Evolutionary conservation across 2,888 invertebrate genomes (phyloP).

Genomic region (Pseudeuparius sepicola): DNA sequence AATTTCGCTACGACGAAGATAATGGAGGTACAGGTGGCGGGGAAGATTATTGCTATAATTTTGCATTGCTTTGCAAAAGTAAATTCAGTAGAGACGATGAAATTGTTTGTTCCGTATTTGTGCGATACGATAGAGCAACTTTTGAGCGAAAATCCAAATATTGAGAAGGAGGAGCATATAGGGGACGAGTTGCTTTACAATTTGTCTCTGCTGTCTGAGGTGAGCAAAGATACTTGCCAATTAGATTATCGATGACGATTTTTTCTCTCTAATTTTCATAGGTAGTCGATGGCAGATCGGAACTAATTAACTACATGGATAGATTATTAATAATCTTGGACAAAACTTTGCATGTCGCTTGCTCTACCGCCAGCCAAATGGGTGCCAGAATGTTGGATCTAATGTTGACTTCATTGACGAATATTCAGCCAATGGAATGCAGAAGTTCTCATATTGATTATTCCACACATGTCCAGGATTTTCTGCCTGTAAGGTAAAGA

Average conservation of each 20-base stretch:
- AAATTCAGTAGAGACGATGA: slow-evolving; percentile 59
- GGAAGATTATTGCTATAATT: slow-evolving; percentile 66
- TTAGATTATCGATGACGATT: not conserved
- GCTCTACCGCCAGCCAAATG: slow-evolving; percentile 54
- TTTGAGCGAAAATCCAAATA: slow-evolving; percentile 55
- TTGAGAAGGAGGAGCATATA: slow-evolving; percentile 62
- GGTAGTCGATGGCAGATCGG: slow-evolving; percentile 54
- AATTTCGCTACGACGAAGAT: slow-evolving; percentile 63
- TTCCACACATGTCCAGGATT: slow-evolving; percentile 54
- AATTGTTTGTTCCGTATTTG: slow-evolving; percentile 62
- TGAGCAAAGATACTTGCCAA: slow-evolving; percentile 17
- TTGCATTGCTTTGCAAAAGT: slow-evolving; percentile 56
- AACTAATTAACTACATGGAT: slow-evolving; percentile 55
- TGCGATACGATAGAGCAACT: slow-evolving; percentile 53
- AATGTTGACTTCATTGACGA: slow-evolving; percentile 49
- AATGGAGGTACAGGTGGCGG: slow-evolving; percentile 77
- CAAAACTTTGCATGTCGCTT: slow-evolving; percentile 56
- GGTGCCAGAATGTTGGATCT: slow-evolving; percentile 53
- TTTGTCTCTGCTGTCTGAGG: slow-evolving; percentile 62
- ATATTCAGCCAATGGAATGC: slow-evolving; percentile 52
- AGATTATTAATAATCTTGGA: slow-evolving; percentile 57
- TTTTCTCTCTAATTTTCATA: slow-evolving; percentile 27
- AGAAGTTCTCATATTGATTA: slow-evolving; percentile 51
- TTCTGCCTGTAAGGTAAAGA: slow-evolving; percentile 54
- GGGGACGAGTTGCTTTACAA: slow-evolving; percentile 72